These are phyloP conservation scores for Silurus meridionalis DNA, from an alignment of 2,113 vertebrate genomes.

Conservation along the genomic window DNA sequence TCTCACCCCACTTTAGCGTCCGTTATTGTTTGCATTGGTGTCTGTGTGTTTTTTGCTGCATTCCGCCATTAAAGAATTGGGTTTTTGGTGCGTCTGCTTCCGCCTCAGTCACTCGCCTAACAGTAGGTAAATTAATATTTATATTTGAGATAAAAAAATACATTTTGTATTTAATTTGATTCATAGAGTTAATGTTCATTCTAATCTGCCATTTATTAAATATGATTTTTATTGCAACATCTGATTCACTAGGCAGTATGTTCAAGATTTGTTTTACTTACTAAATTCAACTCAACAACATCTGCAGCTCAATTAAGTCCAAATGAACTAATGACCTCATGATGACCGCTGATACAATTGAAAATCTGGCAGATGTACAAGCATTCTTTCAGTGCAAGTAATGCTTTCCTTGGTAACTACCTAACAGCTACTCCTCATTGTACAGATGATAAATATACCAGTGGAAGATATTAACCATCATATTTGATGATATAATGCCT, in stretches of 20 bases:
- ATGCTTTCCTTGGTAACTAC: conserved; percentile 61
- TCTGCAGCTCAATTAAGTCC: conserved; percentile 58
- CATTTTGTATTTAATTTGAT: neutral
- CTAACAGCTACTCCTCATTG: conserved; percentile 44
- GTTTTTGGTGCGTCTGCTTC: no score
- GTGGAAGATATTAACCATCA: conserved; percentile 15
- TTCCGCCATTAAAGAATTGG: no score
- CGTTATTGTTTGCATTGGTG: no score
- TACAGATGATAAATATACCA: conserved; percentile 32
- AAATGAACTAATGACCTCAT: conserved; percentile 65
- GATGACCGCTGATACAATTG: conserved; percentile 54
- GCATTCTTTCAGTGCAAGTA: conserved; percentile 48
- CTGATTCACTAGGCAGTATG: neutral
- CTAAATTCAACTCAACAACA: conserved; percentile 54
- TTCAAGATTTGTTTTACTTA: conserved; percentile 47
- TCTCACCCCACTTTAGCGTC: no score
- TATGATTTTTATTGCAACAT: neutral
- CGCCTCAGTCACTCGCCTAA: no score
- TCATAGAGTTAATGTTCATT: neutral
- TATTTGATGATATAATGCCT: conserved; percentile 33
- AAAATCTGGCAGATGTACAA: conserved; percentile 47
- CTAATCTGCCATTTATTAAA: neutral
- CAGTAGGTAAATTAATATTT: no score
- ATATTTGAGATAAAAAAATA: no score
- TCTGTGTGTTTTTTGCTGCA: no score